These are phyloP conservation scores for Ormyrus thymus DNA, from an alignment of 2,888 invertebrate species.

Conservation along the genomic window DNA sequence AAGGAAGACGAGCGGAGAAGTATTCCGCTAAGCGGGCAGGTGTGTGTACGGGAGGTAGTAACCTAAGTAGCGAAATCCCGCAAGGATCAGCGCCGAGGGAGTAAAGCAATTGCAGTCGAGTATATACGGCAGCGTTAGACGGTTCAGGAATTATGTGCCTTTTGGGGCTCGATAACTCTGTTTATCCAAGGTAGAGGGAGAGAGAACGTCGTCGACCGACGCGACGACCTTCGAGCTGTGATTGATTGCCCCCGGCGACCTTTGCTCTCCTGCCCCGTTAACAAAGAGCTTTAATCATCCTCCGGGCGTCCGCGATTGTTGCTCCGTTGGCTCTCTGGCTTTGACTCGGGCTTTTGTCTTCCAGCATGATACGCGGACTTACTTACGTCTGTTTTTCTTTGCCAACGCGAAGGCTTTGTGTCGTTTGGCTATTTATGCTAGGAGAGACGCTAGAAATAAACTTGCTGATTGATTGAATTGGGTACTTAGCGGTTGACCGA, in stretches of 20 bases:
- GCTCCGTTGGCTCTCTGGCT: not conserved
- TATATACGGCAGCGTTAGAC: not conserved
- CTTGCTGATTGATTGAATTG: no score
- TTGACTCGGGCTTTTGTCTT: not conserved
- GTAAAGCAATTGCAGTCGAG: constrained; percentile 19
- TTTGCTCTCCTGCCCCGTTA: not conserved
- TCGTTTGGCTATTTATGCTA: no score
- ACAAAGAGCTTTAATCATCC: constrained; percentile 36
- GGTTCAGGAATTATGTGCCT: constrained; percentile 66
- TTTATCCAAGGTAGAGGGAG: constrained; percentile 57
- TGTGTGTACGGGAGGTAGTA: no score
- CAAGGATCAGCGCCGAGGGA: constrained; percentile 27
- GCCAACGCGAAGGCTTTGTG: no score
- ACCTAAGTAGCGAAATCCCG: constrained; percentile 34
- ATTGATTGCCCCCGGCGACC: constrained; percentile 33
- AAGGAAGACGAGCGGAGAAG: no score
- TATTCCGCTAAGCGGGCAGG: no score
- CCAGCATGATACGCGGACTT: no score
- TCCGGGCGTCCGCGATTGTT: not conserved
- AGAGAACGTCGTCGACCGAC: not conserved
- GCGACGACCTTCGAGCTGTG: constrained; percentile 14
- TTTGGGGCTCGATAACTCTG: constrained; percentile 68
- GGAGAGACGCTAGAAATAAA: no score
- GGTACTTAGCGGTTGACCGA: no score
- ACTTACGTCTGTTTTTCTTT: no score